phyloP scores from a whole-genome alignment of 2,888 invertebrate species.

The Entomobrya proxima region DNA sequence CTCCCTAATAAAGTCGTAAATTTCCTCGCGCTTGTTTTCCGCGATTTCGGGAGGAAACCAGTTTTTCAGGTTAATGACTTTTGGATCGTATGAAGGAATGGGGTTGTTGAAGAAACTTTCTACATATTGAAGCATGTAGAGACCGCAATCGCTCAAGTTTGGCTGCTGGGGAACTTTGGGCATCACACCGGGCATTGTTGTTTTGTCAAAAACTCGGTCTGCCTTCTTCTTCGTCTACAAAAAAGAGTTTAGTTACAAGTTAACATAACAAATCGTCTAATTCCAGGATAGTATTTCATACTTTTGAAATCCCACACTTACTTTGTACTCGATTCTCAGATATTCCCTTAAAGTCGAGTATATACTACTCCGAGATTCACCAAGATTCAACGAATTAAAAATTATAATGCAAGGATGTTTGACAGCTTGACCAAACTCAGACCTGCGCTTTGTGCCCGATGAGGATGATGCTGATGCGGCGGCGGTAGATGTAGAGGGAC shows the following conservation, averaged over 20 bases:
- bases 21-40: constrained; percentile 89
- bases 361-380: constrained; percentile 87
- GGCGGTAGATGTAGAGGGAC: not conserved
- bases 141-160: constrained; percentile 97
- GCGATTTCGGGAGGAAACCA: constrained; percentile 84
- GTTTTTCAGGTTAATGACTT: constrained; percentile 83
- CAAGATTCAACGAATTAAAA: constrained; percentile 93
- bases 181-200: constrained; percentile 89
- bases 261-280: not conserved
- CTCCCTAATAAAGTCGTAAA: constrained; percentile 86
- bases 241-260: not conserved
- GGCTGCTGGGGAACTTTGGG: constrained; percentile 98
- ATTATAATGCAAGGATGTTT: constrained; percentile 89
- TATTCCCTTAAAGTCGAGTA: constrained; percentile 94
- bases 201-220: constrained; percentile 86
- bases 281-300: not conserved
- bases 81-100: constrained; percentile 1
- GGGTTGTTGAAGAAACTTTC: constrained; percentile 90
- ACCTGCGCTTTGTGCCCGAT: constrained; percentile 20
- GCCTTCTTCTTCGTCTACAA: constrained; percentile 80
- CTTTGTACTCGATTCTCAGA: constrained; percentile 89
- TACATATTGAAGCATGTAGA: constrained; percentile 96
- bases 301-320: constrained; percentile 75
- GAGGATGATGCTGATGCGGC: too few species aligned
- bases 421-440: constrained; percentile 39